Conservation (phyloP, 2,113 vertebrate species). For the Phyllopteryx taeniolatus region DNA sequence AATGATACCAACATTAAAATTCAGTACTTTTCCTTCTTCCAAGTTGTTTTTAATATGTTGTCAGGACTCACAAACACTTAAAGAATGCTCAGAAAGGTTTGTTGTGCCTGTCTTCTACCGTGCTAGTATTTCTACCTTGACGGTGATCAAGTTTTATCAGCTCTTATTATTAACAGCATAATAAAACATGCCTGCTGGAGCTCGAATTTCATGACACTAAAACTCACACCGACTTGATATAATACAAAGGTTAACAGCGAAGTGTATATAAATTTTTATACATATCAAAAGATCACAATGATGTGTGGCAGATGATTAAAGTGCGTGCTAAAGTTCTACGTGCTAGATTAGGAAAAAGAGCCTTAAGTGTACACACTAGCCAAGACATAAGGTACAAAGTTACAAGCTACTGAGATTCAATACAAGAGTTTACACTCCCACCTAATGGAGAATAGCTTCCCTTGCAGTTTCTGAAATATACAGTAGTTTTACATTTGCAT, state of each 20-base stretch:
- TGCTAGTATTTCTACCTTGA: slow-evolving; percentile 18
- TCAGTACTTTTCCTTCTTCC: slow-evolving; percentile 11
- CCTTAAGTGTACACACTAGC: neutral
- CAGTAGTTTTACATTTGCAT: neutral
- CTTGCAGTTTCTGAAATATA: neutral
- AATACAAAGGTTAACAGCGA: slow-evolving; percentile 23
- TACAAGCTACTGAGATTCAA: neutral
- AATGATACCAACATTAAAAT: slow-evolving; percentile 3
- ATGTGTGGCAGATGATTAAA: neutral
- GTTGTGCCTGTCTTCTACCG: slow-evolving; percentile 32
- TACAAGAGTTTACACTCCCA: slow-evolving; percentile 16
- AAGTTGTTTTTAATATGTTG: slow-evolving; percentile 30
- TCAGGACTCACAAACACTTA: slow-evolving; percentile 18
- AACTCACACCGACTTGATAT: slow-evolving; percentile 16
- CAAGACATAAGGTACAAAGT: neutral
- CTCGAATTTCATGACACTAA: slow-evolving; percentile 10
- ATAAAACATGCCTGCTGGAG: slow-evolving; percentile 36
- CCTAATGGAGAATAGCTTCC: slow-evolving; percentile 41
- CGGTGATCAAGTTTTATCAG: slow-evolving; percentile 9
- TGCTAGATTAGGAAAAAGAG: neutral
- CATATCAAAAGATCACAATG: neutral
- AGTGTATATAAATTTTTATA: neutral
- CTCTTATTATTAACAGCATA: slow-evolving; percentile 21
- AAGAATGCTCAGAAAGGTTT: slow-evolving; percentile 40
- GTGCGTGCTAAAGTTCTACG: neutral